Percentiles rank a stretch among this genome's conserved stretches.
Conservation (phyloP, 2,797 vertebrate species). For the Pteronotus mesoamericanus region DNA sequence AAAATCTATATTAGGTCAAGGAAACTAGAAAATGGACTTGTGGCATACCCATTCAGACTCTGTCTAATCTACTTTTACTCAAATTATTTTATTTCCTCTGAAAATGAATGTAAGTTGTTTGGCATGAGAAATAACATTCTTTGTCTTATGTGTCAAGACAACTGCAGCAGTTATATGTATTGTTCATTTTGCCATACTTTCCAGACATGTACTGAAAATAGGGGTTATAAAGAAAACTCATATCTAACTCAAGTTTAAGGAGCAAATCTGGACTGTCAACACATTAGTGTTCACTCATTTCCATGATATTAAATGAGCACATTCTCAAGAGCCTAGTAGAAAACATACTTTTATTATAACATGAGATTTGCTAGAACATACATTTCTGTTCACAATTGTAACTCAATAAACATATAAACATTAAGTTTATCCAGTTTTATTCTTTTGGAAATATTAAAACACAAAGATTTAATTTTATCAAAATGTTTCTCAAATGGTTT, state of each 20-base stretch:
- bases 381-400: background rate
- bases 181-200: background rate
- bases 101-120: background rate
- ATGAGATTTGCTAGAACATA: background rate
- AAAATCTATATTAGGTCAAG: background rate
- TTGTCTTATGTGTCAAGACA: slow-evolving; percentile 1
- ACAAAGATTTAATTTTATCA: background rate
- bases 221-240: background rate
- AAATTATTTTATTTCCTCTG: background rate
- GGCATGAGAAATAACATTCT: background rate
- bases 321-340: background rate
- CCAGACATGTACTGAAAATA: background rate
- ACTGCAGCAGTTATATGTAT: background rate
- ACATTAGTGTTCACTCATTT: background rate
- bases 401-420: background rate
- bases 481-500: background rate
- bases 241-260: background rate
- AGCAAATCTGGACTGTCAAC: slow-evolving; percentile 5
- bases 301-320: background rate
- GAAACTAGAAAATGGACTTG: background rate
- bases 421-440: background rate
- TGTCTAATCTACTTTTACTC: background rate
- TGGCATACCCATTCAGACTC: background rate
- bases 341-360: background rate
- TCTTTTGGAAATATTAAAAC: background rate